Evolutionary conservation across 2,797 vertebrate genomes (phyloP).

Genomic region (Melanotaenia nigrans): DNA sequence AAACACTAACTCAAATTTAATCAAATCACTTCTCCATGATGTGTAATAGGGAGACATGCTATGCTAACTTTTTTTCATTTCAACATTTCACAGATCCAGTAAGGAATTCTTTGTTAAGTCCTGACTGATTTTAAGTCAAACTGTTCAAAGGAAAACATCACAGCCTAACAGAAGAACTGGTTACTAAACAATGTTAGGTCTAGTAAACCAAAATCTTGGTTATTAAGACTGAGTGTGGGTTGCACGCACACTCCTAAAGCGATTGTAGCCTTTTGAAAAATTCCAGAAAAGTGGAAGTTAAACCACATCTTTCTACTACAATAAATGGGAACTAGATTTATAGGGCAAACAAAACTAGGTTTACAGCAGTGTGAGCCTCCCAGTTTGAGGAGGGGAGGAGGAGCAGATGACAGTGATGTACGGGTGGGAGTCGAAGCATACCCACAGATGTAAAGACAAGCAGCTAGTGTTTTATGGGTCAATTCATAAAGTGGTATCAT

Average conservation of each 20-base stretch:
- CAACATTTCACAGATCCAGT: constrained; percentile 9
- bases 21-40: constrained; percentile 15
- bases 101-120: constrained; percentile 23
- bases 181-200: constrained; percentile 52
- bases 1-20: constrained; percentile 29
- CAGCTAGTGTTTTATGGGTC: constrained; percentile 21
- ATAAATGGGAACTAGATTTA: constrained; percentile 18
- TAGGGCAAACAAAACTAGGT: not conserved
- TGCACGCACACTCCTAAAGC: constrained; percentile 42
- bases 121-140: constrained; percentile 22
- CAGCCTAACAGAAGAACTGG: constrained; percentile 6
- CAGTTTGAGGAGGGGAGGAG: constrained; percentile 19
- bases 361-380: constrained; percentile 22
- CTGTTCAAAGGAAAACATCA: constrained; percentile 38
- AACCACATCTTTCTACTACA: constrained; percentile 37
- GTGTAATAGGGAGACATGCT: not conserved
- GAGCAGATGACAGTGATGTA: constrained; percentile 34
- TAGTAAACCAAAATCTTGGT: constrained; percentile 35
- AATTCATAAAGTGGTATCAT: constrained; percentile 14
- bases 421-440: constrained; percentile 25
- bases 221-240: constrained; percentile 28
- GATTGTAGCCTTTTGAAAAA: constrained; percentile 50
- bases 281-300: constrained; percentile 33
- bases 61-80: constrained; percentile 15
- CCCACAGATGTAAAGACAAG: constrained; percentile 19